phyloP scores from a whole-genome alignment of 2,113 vertebrate species.

The Brachionichthys hirsutus region DNA sequence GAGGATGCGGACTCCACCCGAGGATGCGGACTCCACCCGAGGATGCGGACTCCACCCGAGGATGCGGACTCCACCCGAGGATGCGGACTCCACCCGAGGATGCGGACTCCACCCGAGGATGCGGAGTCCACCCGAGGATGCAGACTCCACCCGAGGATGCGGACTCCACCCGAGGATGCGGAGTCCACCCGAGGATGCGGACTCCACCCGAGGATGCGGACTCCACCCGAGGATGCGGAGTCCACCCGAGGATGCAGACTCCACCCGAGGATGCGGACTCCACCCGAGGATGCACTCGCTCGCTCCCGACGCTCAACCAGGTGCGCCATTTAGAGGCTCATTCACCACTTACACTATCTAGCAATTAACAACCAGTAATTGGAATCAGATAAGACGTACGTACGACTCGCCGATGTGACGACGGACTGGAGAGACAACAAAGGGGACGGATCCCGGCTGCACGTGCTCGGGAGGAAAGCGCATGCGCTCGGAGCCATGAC shows the following conservation, averaged over 20 bases:
- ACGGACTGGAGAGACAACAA: constrained; percentile 39
- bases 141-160: too few species aligned
- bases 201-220: too few species aligned
- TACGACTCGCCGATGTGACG: constrained; percentile 38
- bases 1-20: neutral
- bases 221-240: neutral
- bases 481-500: constrained; percentile 54
- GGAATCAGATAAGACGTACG: constrained; percentile 59
- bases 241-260: constrained; percentile 1
- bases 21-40: too few species aligned
- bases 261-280: constrained; percentile 59
- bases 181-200: neutral
- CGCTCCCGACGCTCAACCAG: too few species aligned
- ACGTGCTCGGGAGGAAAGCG: constrained; percentile 37
- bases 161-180: too few species aligned
- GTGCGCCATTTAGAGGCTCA: constrained; percentile 34
- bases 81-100: too few species aligned
- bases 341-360: constrained; percentile 54
- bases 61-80: too few species aligned
- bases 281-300: too few species aligned
- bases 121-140: too few species aligned
- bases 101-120: too few species aligned
- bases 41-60: too few species aligned
- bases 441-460: constrained; percentile 40
- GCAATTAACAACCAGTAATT: constrained; percentile 73